These are phyloP conservation scores for Poicephalus meyeri DNA, from an alignment of 2,113 vertebrate species.

Conservation along the genomic window DNA sequence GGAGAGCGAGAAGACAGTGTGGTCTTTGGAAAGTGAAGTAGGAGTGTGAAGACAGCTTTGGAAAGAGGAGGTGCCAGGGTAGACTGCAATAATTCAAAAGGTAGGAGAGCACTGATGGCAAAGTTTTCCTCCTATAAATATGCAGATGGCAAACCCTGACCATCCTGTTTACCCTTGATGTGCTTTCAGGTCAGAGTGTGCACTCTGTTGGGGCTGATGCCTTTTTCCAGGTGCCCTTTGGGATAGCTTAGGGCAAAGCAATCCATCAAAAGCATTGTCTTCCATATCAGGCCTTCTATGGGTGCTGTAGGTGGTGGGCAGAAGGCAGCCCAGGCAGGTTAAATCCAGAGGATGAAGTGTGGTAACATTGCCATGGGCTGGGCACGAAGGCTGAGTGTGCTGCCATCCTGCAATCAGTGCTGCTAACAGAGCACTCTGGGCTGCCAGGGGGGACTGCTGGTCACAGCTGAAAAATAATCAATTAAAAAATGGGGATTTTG, in stretches of 20 bases:
- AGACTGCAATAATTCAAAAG: not conserved
- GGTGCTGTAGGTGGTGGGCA: not conserved
- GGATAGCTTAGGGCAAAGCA: not conserved
- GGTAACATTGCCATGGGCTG: not conserved
- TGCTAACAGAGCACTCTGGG: not conserved
- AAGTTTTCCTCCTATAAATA: not conserved
- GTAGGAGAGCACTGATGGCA: not conserved
- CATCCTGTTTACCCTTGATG: not conserved
- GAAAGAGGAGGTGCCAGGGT: not conserved
- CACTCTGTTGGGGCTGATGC: not conserved
- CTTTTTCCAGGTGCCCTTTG: not conserved
- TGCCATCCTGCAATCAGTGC: not conserved
- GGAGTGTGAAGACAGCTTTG: not conserved
- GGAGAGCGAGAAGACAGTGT: not conserved
- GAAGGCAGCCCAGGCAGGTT: not conserved
- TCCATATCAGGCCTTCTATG: not conserved
- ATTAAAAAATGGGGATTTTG: not conserved
- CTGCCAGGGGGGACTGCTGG: not conserved
- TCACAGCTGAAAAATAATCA: not conserved
- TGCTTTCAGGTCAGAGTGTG: not conserved
- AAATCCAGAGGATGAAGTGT: not conserved
- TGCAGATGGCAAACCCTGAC: not conserved
- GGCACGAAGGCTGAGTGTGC: fast-evolving
- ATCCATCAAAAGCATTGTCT: not conserved
- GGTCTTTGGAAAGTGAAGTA: not conserved